Evolutionary conservation across 2,888 invertebrate genomes (phyloP).

Genomic region (Dolichomitus sp.): DNA sequence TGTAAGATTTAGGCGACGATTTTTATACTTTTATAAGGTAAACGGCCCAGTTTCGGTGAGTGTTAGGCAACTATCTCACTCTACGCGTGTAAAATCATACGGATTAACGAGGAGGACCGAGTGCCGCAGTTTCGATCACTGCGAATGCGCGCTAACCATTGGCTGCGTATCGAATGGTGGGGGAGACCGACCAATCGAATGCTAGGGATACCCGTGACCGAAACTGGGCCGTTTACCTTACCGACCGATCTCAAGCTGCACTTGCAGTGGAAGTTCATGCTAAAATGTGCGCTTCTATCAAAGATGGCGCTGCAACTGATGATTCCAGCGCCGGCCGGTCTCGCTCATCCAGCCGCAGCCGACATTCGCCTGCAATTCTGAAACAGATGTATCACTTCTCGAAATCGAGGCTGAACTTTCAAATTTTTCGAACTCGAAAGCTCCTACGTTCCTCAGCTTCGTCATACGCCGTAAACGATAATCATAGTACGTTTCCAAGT

Average conservation of each 20-base stretch:
- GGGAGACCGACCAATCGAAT: too few relatives aligned
- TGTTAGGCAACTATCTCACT: too few relatives aligned
- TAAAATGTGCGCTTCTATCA: background rate
- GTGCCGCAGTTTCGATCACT: too few relatives aligned
- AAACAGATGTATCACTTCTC: constrained; percentile 54
- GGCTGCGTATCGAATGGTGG: too few relatives aligned
- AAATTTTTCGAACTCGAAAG: constrained; percentile 8
- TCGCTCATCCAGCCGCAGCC: constrained; percentile 2
- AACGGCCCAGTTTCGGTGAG: too few relatives aligned
- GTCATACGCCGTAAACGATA: constrained; percentile 9
- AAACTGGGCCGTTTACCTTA: too few relatives aligned
- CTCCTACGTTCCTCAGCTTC: constrained; percentile 8
- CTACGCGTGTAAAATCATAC: too few relatives aligned
- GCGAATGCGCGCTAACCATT: too few relatives aligned
- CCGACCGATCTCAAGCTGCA: background rate
- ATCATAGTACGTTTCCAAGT: background rate
- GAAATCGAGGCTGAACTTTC: constrained; percentile 36
- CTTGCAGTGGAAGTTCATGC: background rate
- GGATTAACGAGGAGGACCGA: too few relatives aligned
- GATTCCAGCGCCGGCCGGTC: constrained; percentile 2
- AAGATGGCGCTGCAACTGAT: background rate
- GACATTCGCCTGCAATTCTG: background rate
- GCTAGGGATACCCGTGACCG: too few relatives aligned
- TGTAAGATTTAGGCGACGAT: background rate
- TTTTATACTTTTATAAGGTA: constrained; percentile 7